Base-by-base conservation (phyloP, 2,888 invertebrate genomes). In the Caradrina clavipalpis region DNA sequence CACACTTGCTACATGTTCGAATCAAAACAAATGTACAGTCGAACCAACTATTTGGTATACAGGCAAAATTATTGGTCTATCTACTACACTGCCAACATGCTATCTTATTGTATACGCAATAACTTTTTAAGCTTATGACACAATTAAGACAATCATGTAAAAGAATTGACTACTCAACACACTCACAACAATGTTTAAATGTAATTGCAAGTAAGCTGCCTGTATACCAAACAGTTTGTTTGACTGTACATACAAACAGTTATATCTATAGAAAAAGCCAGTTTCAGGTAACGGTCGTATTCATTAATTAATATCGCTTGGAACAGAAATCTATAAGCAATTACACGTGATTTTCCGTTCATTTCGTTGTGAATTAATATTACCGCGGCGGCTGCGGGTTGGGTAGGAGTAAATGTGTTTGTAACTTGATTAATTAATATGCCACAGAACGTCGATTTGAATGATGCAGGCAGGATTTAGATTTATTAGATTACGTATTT, bases 1-100 rank as follows among this genome's bases (percentile, higher is more conserved):
- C 69, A 81, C 87, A 87, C 83, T 83, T 86, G 87, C 79, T 87
- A 85, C 87, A 42, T 39, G 51, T n/a, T 65, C 59, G 55, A 45
- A 49, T 65, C 59, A 57, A 42, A 49, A 69, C 57, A 71, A 59
- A 73, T 39, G 31, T 58, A n/a, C n/a, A n/a, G n/a, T n/a, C n/a
- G n/a, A n/a, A n/a, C n/a, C n/a, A n/a, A n/a, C n/a, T n/a, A n/a
- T n/a, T n/a, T n/a, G n/a, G n/a, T n/a, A n/a, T n/a, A n/a, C n/a
- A n/a, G n/a, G n/a, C n/a, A n/a, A n/a, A n/a, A n/a, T n/a, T n/a
- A n/a, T n/a, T n/a, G n/a, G n/a, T n/a, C n/a, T n/a, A n/a, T n/a
- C n/a, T n/a, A n/a, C n/a, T n/a, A n/a, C n/a, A n/a, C n/a, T n/a
- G n/a, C n/a, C n/a, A n/a, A n/a, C n/a, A n/a, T n/a, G n/a, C n/a